These are phyloP conservation scores for Dromococcyx pavoninus DNA, from an alignment of 2,797 vertebrate species.

Conservation along the genomic window DNA sequence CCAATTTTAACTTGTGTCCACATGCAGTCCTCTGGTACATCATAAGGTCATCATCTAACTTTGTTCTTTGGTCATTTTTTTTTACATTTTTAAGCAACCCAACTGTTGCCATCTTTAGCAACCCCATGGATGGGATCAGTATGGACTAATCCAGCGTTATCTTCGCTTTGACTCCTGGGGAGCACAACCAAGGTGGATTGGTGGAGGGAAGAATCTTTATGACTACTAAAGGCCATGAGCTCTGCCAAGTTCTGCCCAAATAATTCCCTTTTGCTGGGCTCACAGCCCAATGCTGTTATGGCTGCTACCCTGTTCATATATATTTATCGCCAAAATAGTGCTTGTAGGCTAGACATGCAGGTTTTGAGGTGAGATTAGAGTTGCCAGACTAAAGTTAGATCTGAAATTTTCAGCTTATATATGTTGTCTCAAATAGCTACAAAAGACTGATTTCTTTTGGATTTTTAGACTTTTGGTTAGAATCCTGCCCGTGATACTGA, in stretches of 20 bases:
- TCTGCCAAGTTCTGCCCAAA: not conserved
- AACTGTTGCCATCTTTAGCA: not conserved
- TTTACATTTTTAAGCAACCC: not conserved
- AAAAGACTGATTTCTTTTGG: not conserved
- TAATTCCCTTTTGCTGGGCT: not conserved
- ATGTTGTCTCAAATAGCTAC: not conserved
- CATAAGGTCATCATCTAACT: not conserved
- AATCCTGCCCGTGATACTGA: not conserved
- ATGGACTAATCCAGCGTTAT: not conserved
- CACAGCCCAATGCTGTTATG: not conserved
- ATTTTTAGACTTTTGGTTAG: not conserved
- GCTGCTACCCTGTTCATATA: not conserved
- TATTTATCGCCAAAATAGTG: not conserved
- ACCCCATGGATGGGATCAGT: accelerated
- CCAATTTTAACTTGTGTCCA: not conserved
- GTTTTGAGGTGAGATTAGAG: not conserved
- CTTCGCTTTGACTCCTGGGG: not conserved
- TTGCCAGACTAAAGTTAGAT: not conserved
- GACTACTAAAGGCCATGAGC: not conserved
- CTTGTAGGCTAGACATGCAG: accelerated
- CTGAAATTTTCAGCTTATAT: not conserved
- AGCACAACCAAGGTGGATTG: not conserved
- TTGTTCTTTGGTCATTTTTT: not conserved
- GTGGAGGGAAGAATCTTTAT: not conserved
- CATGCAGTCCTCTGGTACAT: not conserved